phyloP scores from a whole-genome alignment of 2,113 vertebrate genomes.

The Entelurus aequoreus region DNA sequence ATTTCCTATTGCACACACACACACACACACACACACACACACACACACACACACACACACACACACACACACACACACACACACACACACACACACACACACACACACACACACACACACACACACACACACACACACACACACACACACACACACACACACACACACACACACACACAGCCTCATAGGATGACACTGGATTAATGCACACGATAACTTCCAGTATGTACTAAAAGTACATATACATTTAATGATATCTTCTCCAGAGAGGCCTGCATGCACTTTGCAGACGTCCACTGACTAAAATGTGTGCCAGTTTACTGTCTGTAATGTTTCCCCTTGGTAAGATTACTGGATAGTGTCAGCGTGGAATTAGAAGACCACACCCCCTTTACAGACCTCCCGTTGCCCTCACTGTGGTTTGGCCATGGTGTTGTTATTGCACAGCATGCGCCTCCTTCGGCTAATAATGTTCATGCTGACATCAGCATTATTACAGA shows the following conservation, averaged over 20 bases:
- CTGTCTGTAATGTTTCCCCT: too few species aligned
- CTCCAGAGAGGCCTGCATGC: too few species aligned
- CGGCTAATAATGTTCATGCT: constrained; percentile 37
- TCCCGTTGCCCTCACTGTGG: constrained; percentile 19
- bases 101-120: too few species aligned
- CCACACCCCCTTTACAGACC: constrained; percentile 7
- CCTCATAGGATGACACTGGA: too few species aligned
- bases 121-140: constrained; percentile 2
- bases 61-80: constrained; percentile 10
- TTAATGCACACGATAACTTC: background rate
- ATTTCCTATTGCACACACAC: constrained; percentile 44
- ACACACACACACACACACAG: constrained; percentile 3
- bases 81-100: too few species aligned
- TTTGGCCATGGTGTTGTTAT: constrained; percentile 51
- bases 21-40: constrained; percentile 1
- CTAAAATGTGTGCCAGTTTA: too few species aligned
- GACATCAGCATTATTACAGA: constrained; percentile 42
- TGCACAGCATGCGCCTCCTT: constrained; percentile 15
- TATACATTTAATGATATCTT: too few species aligned
- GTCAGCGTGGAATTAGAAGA: constrained; percentile 10
- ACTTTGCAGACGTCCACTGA: too few species aligned
- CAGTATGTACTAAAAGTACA: too few species aligned
- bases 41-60: constrained; percentile 4
- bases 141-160: constrained; percentile 7
- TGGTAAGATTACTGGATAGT: too few species aligned